Evolutionary conservation across 2,888 invertebrate genomes (phyloP).

Genomic region (Odontomyia ornata): DNA sequence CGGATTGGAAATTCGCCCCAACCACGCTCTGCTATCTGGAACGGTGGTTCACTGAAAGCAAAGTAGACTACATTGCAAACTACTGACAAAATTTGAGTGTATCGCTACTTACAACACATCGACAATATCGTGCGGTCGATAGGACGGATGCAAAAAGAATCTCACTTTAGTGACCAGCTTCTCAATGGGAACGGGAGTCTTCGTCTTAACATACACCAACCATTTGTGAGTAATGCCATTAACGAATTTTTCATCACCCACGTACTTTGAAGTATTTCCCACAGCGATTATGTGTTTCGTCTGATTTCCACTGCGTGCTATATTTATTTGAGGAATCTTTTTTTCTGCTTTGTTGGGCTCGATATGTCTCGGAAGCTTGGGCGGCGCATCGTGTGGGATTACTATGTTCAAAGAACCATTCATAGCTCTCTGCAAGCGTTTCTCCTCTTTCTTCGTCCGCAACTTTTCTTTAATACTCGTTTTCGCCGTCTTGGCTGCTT

Average conservation of each 20-base stretch:
- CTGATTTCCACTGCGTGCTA: slow-evolving; percentile 67
- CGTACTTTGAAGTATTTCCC: slow-evolving; percentile 84
- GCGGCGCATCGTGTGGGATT: slow-evolving; percentile 38
- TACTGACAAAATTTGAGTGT: neutral
- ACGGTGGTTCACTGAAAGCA: slow-evolving; percentile 76
- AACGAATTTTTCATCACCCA: slow-evolving; percentile 72
- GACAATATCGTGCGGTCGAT: slow-evolving; percentile 85
- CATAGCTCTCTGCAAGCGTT: slow-evolving; percentile 48
- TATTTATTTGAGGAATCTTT: slow-evolving; percentile 65
- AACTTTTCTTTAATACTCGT: slow-evolving; percentile 58
- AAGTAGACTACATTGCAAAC: too few relatives aligned
- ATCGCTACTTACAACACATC: slow-evolving; percentile 72
- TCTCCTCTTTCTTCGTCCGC: slow-evolving; percentile 56
- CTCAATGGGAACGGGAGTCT: slow-evolving; percentile 70
- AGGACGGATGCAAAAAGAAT: slow-evolving; percentile 85
- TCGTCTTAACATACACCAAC: slow-evolving; percentile 86
- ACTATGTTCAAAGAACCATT: slow-evolving; percentile 20
- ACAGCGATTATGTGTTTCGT: slow-evolving; percentile 68
- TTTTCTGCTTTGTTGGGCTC: slow-evolving; percentile 61
- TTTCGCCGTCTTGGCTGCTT: slow-evolving; percentile 65
- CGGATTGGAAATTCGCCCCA: slow-evolving; percentile 93
- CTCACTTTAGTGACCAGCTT: slow-evolving; percentile 76
- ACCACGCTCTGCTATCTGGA: slow-evolving; percentile 83
- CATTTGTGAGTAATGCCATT: slow-evolving; percentile 86
- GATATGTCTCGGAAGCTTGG: slow-evolving; percentile 60